Base-by-base conservation (phyloP, 2,888 invertebrate genomes). In the Pachycephus smyrnensis region DNA sequence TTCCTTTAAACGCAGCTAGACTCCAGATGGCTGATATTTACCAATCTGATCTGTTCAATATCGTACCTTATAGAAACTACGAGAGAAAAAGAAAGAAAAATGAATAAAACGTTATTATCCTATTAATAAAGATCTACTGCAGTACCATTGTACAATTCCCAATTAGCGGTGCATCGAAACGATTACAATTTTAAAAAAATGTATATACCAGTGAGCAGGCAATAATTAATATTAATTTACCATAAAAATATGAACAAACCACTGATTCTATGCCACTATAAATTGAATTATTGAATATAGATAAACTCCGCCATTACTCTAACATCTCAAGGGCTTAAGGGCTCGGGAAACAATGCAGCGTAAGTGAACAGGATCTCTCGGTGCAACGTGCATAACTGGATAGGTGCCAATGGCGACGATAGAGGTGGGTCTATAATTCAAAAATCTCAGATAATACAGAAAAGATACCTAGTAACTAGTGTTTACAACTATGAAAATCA, bases 331-430 rank as follows among this genome's bases (percentile, higher is more conserved):
- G 55, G 55, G 55, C 55, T 23, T 80, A 80, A 81, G 80, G 79
- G 78, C 78, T 75, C 79, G 73, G 82, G 83, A 80, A 83, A 83
- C 83, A 83, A 82, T 83, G 80, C 79, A 77, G 71, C 78, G 77
- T 68, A 77, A 73, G 73, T 73, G 79, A 75, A 78, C 82, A 79
- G 82, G 83, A 84, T 83, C 81, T 83, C 69, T 55, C 55, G 55
- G 9, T 55, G 55, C 23, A 55, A 23, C 75, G 78, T 36, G 78
- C 75, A 80, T 79, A 80, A 83, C 82, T 79, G 80, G 69, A 76
- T 30, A 83, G 83, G 83, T 83, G 83, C 83, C 83, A 83, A 83
- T 84, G 83, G 82, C 83, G 79, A 83, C 83, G 82, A 84, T 84
- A 82, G 81, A 84, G 83, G 83, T 84, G 69, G 55, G 55, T 23